Base-by-base conservation (phyloP, 2,888 invertebrate genomes). In the Druceiella hillmani region DNA sequence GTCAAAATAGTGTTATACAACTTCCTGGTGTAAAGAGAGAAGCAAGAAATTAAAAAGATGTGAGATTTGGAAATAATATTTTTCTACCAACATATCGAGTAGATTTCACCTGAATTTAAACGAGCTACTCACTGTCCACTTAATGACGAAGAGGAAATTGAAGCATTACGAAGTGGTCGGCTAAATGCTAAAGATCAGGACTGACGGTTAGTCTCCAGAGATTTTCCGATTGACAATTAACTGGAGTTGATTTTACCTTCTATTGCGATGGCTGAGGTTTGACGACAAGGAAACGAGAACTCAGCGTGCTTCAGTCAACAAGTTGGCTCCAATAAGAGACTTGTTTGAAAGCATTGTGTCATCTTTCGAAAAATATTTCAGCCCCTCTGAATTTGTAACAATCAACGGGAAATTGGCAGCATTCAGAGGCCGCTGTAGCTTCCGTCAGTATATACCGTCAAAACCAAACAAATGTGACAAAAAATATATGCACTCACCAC, bases 391-490 rank as follows among this genome's bases (percentile, higher is more conserved):
- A 12, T 40, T 35, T 40, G 40, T 40, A 5, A 44, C 45, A 10
- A 41, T 46, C 4, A 43, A 48, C 27, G 45, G 44, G 12, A 44
- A 43, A 25, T 36, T 48, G 11, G 33, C 37, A 11, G 41, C 42
- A 11, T 44, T 48, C 17, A 41, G 40, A 40, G 44, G 43, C 4
- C 40, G 45, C 6, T 47, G 44, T n/a, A 10, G 14, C 16, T 47
- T 46, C 29, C 25, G 40, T 1, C 36, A 43, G 13, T 45, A 46
- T 13, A 45, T 46, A 16, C 37, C 47, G 27, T 44, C 43, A n/a
- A 46, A 50, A 26, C 44, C 48, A 4, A 37, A 34, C 4, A 50
- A 42, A 40, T 50, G 49, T 35, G 48, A 48, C 1, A 42, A n/a
- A n/a, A n/a, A n/a, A n/a, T n/a, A n/a, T n/a, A n/a, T n/a, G n/a